phyloP scores from a whole-genome alignment of 2,113 vertebrate genomes.

The Meleagris gallopavo region DNA sequence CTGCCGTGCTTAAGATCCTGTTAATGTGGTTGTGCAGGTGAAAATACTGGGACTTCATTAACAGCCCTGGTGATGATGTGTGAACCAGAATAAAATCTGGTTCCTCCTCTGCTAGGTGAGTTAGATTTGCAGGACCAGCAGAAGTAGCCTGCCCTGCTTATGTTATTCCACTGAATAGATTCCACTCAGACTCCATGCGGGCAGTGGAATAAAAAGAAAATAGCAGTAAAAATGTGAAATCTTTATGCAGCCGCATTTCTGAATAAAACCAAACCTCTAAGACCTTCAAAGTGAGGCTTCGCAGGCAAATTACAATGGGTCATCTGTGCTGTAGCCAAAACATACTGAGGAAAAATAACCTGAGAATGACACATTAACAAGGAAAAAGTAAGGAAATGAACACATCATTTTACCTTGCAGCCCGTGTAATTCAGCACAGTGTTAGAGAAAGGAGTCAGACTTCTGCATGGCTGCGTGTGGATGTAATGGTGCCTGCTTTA shows the following conservation, averaged over 20 bases:
- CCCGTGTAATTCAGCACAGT: neutral
- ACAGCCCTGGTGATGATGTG: slow-evolving; percentile 17
- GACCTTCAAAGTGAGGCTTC: neutral
- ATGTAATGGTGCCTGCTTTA: neutral
- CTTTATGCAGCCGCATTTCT: slow-evolving; percentile 6
- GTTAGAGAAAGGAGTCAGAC: neutral
- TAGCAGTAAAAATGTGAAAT: slow-evolving; percentile 36
- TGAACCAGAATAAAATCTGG: slow-evolving; percentile 33
- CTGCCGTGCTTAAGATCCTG: neutral
- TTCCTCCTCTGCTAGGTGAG: neutral
- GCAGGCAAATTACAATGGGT: slow-evolving; percentile 3
- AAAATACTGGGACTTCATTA: slow-evolving; percentile 54
- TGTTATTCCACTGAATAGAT: neutral
- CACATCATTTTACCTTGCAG: neutral
- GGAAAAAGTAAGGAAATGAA: slow-evolving; percentile 55
- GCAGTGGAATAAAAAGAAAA: slow-evolving; percentile 1
- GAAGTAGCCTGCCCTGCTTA: neutral
- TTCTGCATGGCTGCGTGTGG: accelerated
- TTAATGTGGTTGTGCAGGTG: slow-evolving; percentile 47
- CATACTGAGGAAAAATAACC: slow-evolving; percentile 20
- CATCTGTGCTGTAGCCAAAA: slow-evolving; percentile 44
- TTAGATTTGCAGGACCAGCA: neutral
- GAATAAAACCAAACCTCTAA: slow-evolving; percentile 26
- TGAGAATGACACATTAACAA: neutral
- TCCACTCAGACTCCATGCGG: neutral